Conservation (phyloP, 2,797 vertebrate species). For the Enteromius afrohamiltoni region DNA sequence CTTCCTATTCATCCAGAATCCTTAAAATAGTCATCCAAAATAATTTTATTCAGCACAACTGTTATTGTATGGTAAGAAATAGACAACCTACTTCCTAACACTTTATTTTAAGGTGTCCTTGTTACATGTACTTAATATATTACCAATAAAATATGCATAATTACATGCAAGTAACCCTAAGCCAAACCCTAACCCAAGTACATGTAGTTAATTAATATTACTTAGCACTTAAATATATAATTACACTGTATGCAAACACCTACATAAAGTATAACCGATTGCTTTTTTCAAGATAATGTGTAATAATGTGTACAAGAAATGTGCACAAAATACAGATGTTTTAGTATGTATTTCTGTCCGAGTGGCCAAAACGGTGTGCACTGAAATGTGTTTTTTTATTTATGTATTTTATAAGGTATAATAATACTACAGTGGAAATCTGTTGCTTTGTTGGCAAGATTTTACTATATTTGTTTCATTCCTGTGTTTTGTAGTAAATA, state of each 20-base stretch:
- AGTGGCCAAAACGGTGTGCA: background rate
- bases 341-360: background rate
- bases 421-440: background rate
- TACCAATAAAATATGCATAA: too few species aligned
- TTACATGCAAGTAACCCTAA: too few species aligned
- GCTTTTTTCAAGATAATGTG: background rate
- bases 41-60: background rate
- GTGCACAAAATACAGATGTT: background rate
- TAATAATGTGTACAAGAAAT: background rate
- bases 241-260: too few species aligned
- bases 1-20: background rate
- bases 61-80: background rate
- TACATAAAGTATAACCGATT: too few species aligned
- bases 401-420: too few species aligned
- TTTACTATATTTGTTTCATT: background rate
- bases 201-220: too few species aligned
- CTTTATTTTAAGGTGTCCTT: background rate
- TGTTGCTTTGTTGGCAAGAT: constrained; percentile 1
- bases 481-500: background rate
- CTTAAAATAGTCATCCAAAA: background rate
- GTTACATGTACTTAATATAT: too few species aligned
- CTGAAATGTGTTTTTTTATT: background rate
- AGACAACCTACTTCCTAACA: too few species aligned
- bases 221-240: too few species aligned
- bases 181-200: too few species aligned